Evolutionary conservation across 2,888 invertebrate genomes (phyloP).

Genomic region (Nomada hirtipes): DNA sequence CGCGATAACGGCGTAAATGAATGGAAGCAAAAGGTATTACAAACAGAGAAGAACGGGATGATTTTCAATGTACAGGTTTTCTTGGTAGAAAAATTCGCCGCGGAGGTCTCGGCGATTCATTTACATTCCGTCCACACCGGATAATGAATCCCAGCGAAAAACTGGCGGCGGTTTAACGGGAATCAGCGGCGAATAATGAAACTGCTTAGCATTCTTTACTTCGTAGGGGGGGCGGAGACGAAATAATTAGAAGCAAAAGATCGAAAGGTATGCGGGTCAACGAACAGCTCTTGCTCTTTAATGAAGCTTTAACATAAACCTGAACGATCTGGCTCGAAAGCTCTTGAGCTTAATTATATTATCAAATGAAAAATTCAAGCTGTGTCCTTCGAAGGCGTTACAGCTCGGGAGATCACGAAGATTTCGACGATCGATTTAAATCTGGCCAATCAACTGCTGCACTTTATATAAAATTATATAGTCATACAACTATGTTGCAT

Average conservation of each 20-base stretch:
- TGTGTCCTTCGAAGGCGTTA: not conserved
- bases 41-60: not conserved
- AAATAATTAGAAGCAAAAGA: slow-evolving; percentile 80
- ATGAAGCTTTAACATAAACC: slow-evolving; percentile 57
- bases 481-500: not conserved
- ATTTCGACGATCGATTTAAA: not conserved
- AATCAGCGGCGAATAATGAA: slow-evolving; percentile 83
- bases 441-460: not conserved
- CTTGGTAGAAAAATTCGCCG: slow-evolving; percentile 72
- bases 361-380: slow-evolving; percentile 40
- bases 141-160: slow-evolving; percentile 83
- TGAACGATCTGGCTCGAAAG: slow-evolving; percentile 44
- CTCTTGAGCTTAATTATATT: slow-evolving; percentile 48
- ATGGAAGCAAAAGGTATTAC: not conserved
- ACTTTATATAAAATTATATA: not conserved
- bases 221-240: slow-evolving; percentile 74
- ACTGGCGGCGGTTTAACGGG: slow-evolving; percentile 82
- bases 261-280: slow-evolving; percentile 67
- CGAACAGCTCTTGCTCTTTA: slow-evolving; percentile 65
- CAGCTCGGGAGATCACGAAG: not conserved
- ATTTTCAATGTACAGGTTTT: slow-evolving; percentile 31
- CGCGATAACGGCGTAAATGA: too few relatives aligned
- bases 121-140: slow-evolving; percentile 82
- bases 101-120: slow-evolving; percentile 76
- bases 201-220: slow-evolving; percentile 83